A percentile compares a stretch with the other conserved stretches of the same genome.
Conservation (phyloP, 2,797 vertebrate species). For the Rhinatrema bivittatum region DNA sequence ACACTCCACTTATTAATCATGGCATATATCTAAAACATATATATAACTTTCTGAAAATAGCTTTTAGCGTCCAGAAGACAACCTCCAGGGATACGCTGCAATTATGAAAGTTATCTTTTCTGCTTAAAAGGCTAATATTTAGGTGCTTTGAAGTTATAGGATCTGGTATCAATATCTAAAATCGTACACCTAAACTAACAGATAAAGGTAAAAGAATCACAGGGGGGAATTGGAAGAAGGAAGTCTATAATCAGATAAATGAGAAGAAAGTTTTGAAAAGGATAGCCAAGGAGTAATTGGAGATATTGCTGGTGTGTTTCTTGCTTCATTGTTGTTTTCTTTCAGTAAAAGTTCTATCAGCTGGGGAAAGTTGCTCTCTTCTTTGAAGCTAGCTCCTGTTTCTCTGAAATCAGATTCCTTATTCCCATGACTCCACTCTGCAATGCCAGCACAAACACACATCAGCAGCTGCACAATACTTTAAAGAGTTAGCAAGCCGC, state of each 20-base stretch:
- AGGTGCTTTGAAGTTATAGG: conserved; percentile 19
- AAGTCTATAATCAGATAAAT: conserved; percentile 39
- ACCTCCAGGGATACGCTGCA: conserved; percentile 26
- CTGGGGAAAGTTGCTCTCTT: conserved; percentile 57
- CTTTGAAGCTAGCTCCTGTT: conserved; percentile 72
- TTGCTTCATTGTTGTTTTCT: conserved; percentile 66
- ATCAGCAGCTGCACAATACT: conserved; percentile 50
- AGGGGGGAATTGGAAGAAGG: conserved; percentile 32
- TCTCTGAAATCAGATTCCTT: conserved; percentile 68
- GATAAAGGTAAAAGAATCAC: conserved; percentile 29
- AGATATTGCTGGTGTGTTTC: conserved; percentile 46
- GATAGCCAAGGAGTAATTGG: conserved; percentile 38
- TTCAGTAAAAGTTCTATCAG: conserved; percentile 62
- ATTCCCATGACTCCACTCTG: conserved; percentile 57
- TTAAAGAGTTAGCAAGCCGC: conserved; percentile 44
- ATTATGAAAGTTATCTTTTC: conserved; percentile 11
- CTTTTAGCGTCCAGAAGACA: conserved; percentile 18
- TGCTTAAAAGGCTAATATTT: conserved; percentile 29
- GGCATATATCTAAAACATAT: conserved; percentile 5
- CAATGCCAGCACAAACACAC: conserved; percentile 60
- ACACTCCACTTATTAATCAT: conserved; percentile 13
- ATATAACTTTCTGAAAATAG: conserved; percentile 9
- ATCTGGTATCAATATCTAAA: conserved; percentile 27
- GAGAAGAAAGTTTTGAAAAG: conserved; percentile 37
- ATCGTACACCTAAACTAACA: conserved; percentile 70